These are phyloP conservation scores for Pandion haliaetus DNA, from an alignment of 2,113 vertebrate species.

Conservation along the genomic window DNA sequence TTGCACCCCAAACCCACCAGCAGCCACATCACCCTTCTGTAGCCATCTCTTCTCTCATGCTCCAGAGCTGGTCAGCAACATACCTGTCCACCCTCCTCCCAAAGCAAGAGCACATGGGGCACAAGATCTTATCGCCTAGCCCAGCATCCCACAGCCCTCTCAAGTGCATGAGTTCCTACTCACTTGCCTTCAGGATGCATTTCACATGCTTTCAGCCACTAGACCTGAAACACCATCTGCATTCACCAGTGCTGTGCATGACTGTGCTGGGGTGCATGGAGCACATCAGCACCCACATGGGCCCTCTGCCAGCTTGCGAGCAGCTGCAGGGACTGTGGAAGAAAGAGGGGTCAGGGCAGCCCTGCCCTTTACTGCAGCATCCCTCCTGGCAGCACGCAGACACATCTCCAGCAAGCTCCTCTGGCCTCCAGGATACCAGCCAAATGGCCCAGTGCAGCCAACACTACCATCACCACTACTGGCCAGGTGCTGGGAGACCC, in stretches of 20 bases:
- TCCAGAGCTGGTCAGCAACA: background rate
- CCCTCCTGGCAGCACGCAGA: background rate
- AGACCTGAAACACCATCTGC: background rate
- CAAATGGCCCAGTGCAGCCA: background rate
- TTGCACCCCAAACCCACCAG: background rate
- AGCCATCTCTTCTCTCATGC: background rate
- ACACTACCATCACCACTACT: background rate
- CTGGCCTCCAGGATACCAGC: background rate
- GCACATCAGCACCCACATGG: fast-evolving
- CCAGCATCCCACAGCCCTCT: background rate
- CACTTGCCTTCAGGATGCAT: background rate
- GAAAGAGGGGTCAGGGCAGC: background rate
- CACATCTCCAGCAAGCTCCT: background rate
- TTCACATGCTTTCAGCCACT: background rate
- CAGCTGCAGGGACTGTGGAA: background rate
- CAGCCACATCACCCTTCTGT: fast-evolving
- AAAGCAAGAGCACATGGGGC: background rate
- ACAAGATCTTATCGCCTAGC: background rate
- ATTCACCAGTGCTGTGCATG: fast-evolving
- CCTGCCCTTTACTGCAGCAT: background rate
- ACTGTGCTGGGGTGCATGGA: background rate
- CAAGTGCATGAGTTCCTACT: background rate
- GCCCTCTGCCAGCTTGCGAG: fast-evolving
- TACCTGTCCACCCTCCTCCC: background rate
- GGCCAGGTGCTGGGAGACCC: background rate